phyloP scores from a whole-genome alignment of 2,797 vertebrate species.

The Nothura maculosa region DNA sequence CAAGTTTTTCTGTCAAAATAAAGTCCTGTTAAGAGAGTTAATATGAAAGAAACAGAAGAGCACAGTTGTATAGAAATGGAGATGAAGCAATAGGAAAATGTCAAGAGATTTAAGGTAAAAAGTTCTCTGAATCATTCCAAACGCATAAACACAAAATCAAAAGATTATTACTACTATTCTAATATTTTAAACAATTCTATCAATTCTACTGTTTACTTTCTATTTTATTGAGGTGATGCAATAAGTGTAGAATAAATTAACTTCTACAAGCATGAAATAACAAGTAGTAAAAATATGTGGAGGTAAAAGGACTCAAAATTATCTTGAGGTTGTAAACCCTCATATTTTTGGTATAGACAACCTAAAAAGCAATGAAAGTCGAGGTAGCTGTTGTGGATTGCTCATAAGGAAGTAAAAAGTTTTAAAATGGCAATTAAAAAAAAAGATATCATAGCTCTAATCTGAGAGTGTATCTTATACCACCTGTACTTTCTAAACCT shows the following conservation, averaged over 20 bases:
- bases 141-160: background rate
- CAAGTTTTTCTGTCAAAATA: rapidly evolving
- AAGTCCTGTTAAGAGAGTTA: background rate
- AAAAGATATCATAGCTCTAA: background rate
- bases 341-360: conserved; percentile 17
- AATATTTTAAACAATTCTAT: background rate
- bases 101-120: background rate
- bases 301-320: background rate
- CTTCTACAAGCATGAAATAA: conserved; percentile 21
- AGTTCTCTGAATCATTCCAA: rapidly evolving
- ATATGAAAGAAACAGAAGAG: background rate
- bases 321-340: background rate
- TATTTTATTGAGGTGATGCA: background rate
- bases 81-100: background rate
- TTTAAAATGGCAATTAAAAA: background rate
- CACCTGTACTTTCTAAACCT: background rate
- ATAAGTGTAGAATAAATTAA: background rate
- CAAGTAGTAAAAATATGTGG: background rate
- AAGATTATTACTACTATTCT: background rate
- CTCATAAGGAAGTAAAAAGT: conserved; percentile 39
- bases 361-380: conserved; percentile 43
- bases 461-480: background rate
- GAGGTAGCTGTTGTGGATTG: conserved; percentile 9
- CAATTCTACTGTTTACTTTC: background rate
- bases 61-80: background rate